Conservation (phyloP, 2,888 invertebrate species). For the Eristalis intricaria region DNA sequence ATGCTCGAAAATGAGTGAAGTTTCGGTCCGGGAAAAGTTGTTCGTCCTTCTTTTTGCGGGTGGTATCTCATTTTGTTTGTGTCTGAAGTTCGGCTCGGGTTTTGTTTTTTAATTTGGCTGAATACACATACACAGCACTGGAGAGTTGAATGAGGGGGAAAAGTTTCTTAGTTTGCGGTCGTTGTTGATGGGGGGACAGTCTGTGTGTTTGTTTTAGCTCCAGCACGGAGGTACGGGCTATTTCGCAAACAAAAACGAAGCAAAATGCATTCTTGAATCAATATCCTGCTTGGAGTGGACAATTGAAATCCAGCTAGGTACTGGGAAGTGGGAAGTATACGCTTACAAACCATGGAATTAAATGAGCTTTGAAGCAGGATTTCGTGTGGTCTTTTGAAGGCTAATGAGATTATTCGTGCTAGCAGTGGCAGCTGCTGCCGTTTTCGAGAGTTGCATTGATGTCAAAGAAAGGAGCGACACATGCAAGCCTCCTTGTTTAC, state of each 20-base stretch:
- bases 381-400: not conserved
- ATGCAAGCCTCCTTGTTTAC: not conserved
- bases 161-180: not conserved
- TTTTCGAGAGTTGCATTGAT: not conserved
- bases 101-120: slow-evolving; percentile 17
- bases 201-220: not conserved
- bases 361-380: not conserved
- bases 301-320: not conserved
- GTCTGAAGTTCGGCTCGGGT: slow-evolving; percentile 16
- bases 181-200: not conserved
- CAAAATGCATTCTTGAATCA: not conserved
- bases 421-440: not conserved
- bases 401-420: not conserved
- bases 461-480: not conserved
- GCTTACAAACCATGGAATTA: not conserved
- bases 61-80: not conserved
- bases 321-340: not conserved
- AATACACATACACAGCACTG: not conserved
- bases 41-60: not conserved
- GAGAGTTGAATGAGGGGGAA: not conserved
- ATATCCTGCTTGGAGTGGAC: not conserved
- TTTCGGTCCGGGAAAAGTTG: slow-evolving; percentile 19
- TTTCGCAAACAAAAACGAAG: not conserved
- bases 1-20: slow-evolving; percentile 56
- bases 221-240: not conserved